Percentiles rank a stretch among this genome's conserved stretches.
Conservation (phyloP, 1,140 invertebrate species). For the Lepidotrigona ventralis region DNA sequence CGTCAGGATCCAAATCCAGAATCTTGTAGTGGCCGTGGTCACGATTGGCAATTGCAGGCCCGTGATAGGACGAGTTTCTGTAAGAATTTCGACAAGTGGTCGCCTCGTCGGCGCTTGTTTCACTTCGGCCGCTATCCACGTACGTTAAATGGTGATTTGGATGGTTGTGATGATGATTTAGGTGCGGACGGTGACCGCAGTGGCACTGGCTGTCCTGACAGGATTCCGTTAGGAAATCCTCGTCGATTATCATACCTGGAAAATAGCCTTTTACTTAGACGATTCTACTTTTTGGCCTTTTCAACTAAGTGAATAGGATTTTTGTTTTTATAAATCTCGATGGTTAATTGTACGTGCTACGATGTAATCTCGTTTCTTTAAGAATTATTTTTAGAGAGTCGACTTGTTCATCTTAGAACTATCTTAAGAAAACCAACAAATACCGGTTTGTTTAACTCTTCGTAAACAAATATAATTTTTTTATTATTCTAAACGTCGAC, state of each 20-base stretch:
- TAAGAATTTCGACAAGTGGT: slow-evolving; percentile 36
- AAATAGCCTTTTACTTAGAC: slow-evolving; percentile 52
- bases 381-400: background rate
- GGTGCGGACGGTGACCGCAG: slow-evolving; percentile 38
- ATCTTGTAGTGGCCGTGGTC: slow-evolving; percentile 54
- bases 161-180: slow-evolving; percentile 54
- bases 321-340: background rate
- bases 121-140: slow-evolving; percentile 61
- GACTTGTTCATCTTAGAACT: background rate
- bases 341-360: slow-evolving; percentile 8
- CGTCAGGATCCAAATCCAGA: slow-evolving; percentile 61
- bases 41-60: slow-evolving; percentile 3
- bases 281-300: background rate
- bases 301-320: background rate
- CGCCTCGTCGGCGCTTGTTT: slow-evolving; percentile 65
- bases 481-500: too few species aligned
- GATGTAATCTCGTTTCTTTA: background rate
- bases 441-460: background rate
- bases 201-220: slow-evolving; percentile 37
- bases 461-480: background rate
- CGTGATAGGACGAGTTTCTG: slow-evolving; percentile 48
- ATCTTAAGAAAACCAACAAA: background rate
- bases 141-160: slow-evolving; percentile 43
- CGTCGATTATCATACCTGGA: slow-evolving; percentile 69
- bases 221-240: slow-evolving; percentile 53